Conservation (phyloP, 2,797 vertebrate species). For the Urocyon cinereoargenteus region DNA sequence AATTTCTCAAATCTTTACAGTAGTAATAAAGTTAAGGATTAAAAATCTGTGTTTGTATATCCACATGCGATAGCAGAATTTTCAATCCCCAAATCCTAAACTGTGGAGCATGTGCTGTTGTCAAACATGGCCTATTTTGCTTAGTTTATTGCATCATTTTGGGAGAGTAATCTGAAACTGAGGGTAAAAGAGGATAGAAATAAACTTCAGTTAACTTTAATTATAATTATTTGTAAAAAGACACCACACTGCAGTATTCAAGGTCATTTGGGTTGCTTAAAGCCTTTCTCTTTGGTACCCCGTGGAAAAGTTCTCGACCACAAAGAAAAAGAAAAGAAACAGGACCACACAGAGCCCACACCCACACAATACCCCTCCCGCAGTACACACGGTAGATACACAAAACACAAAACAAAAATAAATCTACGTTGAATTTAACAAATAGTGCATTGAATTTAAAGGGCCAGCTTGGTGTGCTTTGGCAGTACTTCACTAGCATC, state of each 20-base stretch:
- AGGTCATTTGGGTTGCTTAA: conserved; percentile 9
- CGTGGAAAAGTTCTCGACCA: conserved; percentile 19
- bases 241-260: background rate
- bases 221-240: conserved; percentile 54
- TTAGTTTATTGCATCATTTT: background rate
- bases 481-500: conserved; percentile 53
- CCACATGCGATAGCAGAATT: background rate
- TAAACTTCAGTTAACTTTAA: conserved; percentile 40
- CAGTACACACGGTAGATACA: background rate
- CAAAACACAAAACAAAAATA: conserved; percentile 28
- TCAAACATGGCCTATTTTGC: background rate
- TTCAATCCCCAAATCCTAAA: conserved; percentile 20
- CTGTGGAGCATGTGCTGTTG: background rate
- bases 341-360: background rate
- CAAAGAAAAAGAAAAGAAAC: conserved; percentile 29
- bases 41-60: conserved; percentile 22
- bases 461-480: conserved; percentile 12
- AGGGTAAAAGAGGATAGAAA: background rate
- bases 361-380: background rate
- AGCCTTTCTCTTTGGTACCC: background rate
- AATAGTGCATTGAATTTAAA: conserved; percentile 39
- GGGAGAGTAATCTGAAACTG: conserved; percentile 19
- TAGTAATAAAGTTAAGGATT: conserved; percentile 53
- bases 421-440: conserved; percentile 35
- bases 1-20: conserved; percentile 56